A percentile compares a stretch with the other conserved stretches of the same genome.
These are phyloP conservation scores for Candoia aspera DNA, from an alignment of 2,113 vertebrate species.

Conservation along the genomic window DNA sequence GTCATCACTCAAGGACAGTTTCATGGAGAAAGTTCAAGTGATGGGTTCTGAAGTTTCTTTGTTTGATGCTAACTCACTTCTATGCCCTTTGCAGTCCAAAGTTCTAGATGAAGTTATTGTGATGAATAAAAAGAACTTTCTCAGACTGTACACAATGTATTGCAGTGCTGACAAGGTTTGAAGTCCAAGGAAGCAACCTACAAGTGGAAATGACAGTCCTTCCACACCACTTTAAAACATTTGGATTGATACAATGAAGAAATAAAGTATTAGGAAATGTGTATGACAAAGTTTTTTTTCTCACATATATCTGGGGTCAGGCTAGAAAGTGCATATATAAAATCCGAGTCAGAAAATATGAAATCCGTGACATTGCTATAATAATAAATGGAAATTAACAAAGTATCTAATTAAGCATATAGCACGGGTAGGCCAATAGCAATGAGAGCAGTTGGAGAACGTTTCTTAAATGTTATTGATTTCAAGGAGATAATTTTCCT, in stretches of 20 bases:
- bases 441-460: not conserved
- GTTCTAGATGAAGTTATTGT: not conserved
- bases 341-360: not conserved
- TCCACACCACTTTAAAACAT: not conserved
- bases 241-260: not conserved
- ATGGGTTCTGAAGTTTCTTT: not conserved
- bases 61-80: not conserved
- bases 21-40: not conserved
- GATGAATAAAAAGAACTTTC: not conserved
- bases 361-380: not conserved
- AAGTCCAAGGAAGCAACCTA: not conserved
- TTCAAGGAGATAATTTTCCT: not conserved
- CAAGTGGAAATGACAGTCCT: not conserved
- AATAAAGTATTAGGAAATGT: not conserved
- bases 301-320: not conserved
- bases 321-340: not conserved
- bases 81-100: not conserved
- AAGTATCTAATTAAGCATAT: not conserved
- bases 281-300: not conserved
- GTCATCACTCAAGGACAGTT: not conserved
- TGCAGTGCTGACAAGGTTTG: constrained; percentile 8
- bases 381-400: not conserved
- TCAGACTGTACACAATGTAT: constrained; percentile 4
- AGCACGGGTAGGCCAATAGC: not conserved
- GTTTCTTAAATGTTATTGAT: not conserved